phyloP scores from a whole-genome alignment of 2,888 invertebrate species.

The Lissonota sp. region DNA sequence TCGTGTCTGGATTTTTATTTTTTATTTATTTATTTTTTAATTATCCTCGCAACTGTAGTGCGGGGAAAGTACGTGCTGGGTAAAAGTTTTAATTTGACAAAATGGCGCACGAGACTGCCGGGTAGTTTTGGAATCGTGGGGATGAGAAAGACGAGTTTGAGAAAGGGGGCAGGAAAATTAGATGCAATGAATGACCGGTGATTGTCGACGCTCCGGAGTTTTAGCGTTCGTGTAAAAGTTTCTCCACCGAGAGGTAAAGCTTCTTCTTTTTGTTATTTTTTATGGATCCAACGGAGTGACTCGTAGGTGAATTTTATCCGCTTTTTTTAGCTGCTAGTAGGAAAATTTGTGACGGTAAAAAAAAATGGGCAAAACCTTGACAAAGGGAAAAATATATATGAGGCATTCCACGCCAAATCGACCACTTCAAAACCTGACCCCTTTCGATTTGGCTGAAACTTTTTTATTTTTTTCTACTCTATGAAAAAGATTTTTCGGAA shows the following conservation, averaged over 20 bases:
- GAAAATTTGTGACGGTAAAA: too few species aligned
- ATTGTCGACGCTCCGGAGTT: slow-evolving; percentile 66
- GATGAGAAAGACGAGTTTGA: not conserved
- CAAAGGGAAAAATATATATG: too few species aligned
- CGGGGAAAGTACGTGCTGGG: not conserved
- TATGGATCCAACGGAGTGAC: too few species aligned
- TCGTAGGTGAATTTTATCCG: too few species aligned
- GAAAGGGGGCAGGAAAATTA: slow-evolving; percentile 42
- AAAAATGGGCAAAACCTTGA: too few species aligned
- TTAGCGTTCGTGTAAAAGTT: slow-evolving; percentile 39
- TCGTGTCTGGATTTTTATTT: not conserved
- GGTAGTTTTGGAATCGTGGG: not conserved
- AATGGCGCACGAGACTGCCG: slow-evolving; percentile 1
- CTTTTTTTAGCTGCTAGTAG: too few species aligned
- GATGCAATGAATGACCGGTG: slow-evolving; percentile 70
- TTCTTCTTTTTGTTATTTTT: slow-evolving; percentile 32
- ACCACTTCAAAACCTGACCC: too few species aligned
- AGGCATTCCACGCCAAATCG: too few species aligned
- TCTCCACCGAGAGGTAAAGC: slow-evolving; percentile 24
- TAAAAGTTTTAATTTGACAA: slow-evolving; percentile 41
- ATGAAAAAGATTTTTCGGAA: too few species aligned
- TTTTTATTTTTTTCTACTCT: too few species aligned
- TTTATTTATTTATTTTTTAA: not conserved
- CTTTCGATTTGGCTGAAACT: too few species aligned
- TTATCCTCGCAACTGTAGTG: not conserved